These are phyloP conservation scores for Erpetoichthys calabaricus DNA, from an alignment of 2,797 vertebrate genomes.

Conservation along the genomic window DNA sequence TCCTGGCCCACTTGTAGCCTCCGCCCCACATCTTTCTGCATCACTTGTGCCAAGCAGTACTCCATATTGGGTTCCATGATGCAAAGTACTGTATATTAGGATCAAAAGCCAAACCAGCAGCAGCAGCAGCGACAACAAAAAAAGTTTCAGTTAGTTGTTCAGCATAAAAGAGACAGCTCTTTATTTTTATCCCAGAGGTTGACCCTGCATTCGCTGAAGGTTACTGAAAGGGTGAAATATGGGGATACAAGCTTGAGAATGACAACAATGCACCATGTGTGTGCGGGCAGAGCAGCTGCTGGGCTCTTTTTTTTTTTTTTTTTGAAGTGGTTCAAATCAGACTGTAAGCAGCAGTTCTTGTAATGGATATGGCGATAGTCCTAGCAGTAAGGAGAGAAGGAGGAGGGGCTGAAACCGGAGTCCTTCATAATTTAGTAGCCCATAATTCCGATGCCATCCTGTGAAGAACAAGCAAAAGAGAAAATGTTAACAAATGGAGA, in stretches of 20 bases:
- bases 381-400: constrained; percentile 40
- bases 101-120: constrained; percentile 12
- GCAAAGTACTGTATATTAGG: constrained; percentile 34
- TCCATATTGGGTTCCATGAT: constrained; percentile 86
- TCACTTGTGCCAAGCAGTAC: constrained; percentile 75
- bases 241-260: constrained; percentile 74
- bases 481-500: constrained; percentile 11
- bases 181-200: constrained; percentile 35
- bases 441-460: constrained; percentile 45
- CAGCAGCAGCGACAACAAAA: constrained; percentile 15
- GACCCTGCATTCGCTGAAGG: constrained; percentile 50
- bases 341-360: constrained; percentile 55
- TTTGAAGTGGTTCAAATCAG: constrained; percentile 61
- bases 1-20: constrained; percentile 91
- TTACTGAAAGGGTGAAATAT: constrained; percentile 60
- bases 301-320: constrained; percentile 38
- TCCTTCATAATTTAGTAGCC: constrained; percentile 66
- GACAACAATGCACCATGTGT: constrained; percentile 97
- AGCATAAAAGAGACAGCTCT: constrained; percentile 27
- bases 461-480: constrained; percentile 9
- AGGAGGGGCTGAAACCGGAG: constrained; percentile 34
- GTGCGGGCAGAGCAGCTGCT: constrained; percentile 80
- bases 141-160: constrained; percentile 44
- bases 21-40: constrained; percentile 89
- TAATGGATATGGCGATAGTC: constrained; percentile 31